These are phyloP conservation scores for Papilio gigon DNA, from an alignment of 2,888 invertebrate genomes.

Conservation along the genomic window DNA sequence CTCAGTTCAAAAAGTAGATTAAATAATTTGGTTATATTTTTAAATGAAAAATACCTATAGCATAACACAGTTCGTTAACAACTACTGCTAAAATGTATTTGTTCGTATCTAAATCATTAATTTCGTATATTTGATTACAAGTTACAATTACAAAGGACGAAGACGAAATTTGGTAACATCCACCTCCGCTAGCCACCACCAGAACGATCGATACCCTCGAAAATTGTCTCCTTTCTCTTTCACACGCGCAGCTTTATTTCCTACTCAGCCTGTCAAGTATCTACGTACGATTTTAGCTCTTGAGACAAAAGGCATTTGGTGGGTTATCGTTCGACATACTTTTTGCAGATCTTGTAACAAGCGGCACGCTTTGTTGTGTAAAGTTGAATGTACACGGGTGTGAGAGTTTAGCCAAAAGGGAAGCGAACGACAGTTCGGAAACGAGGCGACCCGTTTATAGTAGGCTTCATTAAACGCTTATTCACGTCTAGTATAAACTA, in stretches of 20 bases:
- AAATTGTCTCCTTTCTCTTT: constrained; percentile 47
- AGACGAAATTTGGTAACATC: constrained; percentile 40
- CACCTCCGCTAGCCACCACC: constrained; percentile 36
- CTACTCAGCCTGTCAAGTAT: constrained; percentile 36
- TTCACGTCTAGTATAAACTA: background rate
- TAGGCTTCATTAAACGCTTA: constrained; percentile 14
- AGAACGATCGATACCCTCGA: constrained; percentile 49
- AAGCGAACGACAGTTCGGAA: constrained; percentile 13
- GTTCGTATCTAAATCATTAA: constrained; percentile 1
- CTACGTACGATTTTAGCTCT: constrained; percentile 36
- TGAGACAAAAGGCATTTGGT: constrained; percentile 16
- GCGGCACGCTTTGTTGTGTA: constrained; percentile 37
- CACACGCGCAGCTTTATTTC: constrained; percentile 37
- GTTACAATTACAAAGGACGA: constrained; percentile 35
- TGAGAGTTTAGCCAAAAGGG: constrained; percentile 37
- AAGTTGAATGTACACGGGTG: constrained; percentile 36
- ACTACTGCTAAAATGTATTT: background rate
- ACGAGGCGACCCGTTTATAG: constrained; percentile 15
- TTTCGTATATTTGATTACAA: constrained; percentile 26
- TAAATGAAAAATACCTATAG: too few relatives aligned
- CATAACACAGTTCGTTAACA: background rate
- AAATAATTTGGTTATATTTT: too few relatives aligned
- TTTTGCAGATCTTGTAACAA: constrained; percentile 35
- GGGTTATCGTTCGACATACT: constrained; percentile 16
- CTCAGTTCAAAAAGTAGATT: too few relatives aligned